Conservation (phyloP, 2,113 vertebrate genomes). For the Myotis brandtii region DNA sequence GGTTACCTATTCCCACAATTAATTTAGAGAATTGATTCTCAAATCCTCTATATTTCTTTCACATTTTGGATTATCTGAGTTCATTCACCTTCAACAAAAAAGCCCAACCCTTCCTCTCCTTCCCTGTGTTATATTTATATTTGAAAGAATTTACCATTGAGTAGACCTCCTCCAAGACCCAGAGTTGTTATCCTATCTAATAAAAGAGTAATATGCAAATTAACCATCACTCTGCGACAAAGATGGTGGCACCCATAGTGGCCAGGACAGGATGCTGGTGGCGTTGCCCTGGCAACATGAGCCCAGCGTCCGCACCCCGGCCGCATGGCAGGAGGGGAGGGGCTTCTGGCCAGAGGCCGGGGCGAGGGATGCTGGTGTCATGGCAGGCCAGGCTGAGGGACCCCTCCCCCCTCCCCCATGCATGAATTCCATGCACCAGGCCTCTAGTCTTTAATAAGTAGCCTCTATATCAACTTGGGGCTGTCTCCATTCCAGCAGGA, state of each 20-base stretch:
- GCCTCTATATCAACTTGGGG: not conserved
- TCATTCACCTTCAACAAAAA: not conserved
- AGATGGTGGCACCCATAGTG: too few relatives aligned
- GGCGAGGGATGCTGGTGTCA: too few relatives aligned
- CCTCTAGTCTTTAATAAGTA: not conserved
- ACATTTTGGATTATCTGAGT: not conserved
- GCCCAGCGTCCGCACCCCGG: accelerated
- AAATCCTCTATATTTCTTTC: not conserved
- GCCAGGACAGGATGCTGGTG: too few relatives aligned
- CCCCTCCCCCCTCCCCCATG: accelerated
- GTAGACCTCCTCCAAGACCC: not conserved
- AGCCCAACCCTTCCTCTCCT: not conserved
- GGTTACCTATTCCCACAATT: not conserved
- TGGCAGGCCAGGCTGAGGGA: too few relatives aligned
- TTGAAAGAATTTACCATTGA: not conserved
- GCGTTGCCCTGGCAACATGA: too few relatives aligned
- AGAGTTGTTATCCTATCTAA: not conserved
- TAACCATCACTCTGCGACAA: too few relatives aligned
- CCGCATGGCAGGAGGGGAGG: too few relatives aligned
- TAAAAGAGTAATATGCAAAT: too few relatives aligned
- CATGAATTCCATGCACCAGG: too few relatives aligned
- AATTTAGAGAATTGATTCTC: not conserved
- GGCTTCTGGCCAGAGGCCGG: too few relatives aligned
- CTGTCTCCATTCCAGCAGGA: not conserved
- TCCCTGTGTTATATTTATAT: not conserved